Evolutionary conservation across 2,797 vertebrate genomes (phyloP).

Genomic region (Hipposideros larvatus): DNA sequence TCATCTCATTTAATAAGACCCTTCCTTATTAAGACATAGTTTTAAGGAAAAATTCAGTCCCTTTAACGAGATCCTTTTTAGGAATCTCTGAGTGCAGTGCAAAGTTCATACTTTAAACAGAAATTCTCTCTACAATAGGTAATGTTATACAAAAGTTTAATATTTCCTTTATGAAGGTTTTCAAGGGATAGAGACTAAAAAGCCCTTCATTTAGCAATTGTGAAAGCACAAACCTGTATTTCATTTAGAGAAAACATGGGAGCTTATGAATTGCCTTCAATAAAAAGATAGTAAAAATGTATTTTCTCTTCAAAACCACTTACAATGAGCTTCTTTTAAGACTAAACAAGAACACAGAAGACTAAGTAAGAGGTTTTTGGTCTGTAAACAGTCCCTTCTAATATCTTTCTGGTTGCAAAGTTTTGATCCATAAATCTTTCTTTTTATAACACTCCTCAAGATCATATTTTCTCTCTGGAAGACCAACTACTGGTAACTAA

Average conservation of each 20-base stretch:
- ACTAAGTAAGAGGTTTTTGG: background rate
- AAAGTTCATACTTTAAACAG: slow-evolving; percentile 38
- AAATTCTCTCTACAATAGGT: slow-evolving; percentile 21
- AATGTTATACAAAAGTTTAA: background rate
- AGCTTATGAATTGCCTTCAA: slow-evolving; percentile 3
- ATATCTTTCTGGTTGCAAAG: background rate
- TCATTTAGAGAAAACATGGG: background rate
- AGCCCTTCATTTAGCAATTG: slow-evolving; percentile 34
- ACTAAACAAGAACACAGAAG: background rate
- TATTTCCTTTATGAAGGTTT: slow-evolving; percentile 47
- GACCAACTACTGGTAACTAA: slow-evolving; percentile 5
- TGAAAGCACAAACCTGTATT: slow-evolving; percentile 10
- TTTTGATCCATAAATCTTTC: slow-evolving; percentile 6
- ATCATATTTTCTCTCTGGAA: slow-evolving; percentile 39
- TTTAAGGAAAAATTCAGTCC: slow-evolving; percentile 38
- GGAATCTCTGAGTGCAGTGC: background rate
- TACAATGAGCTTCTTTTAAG: slow-evolving; percentile 54
- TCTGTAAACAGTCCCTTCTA: slow-evolving; percentile 5
- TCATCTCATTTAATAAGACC: background rate
- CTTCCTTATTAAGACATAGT: background rate
- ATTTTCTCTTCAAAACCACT: slow-evolving; percentile 24
- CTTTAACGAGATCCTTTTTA: slow-evolving; percentile 59
- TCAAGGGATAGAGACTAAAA: background rate
- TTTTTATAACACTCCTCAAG: background rate
- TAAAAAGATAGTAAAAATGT: background rate